Evolutionary conservation across 2,888 invertebrate species (phyloP), one percentile per base, ranked within the genome.

Genomic region (Diloba caeruleocephala): DNA sequence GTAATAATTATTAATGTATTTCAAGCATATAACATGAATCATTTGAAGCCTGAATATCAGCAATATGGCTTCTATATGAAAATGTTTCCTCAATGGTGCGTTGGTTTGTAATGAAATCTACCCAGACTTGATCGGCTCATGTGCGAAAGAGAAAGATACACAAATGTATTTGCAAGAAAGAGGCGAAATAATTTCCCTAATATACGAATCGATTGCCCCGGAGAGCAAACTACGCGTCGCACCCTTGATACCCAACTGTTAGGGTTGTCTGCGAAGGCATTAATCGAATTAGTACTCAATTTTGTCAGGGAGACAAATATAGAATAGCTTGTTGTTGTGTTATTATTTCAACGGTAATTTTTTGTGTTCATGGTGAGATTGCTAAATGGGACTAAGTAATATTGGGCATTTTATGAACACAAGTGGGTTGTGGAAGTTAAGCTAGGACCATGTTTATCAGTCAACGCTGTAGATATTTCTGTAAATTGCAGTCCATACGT

Each of bases 131-230:
- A 81, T 69, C 75, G 74, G 74, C 71, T 76, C 57, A 61, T 68
- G 77, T 60, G 67, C 42, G 73, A 85, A 68, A 48, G 84, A 81
- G 86, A 87, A 43, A 38, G 70, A 54, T 45, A 58, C 36, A 43
- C 59, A 71, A 69, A 62, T 76, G 57, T 55, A 54, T 51, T 74
- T 59, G 84, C 39, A 48, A 56, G 86, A 88, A 50, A 52, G 63
- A 43, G 63, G 31, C 31, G 48, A 54, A 49, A 32, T 43, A 61
- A 81, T 80, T 84, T 85, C 83, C 90, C 84, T 85, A 89, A 89
- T 89, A 81, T 79, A 74, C 63, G 78, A 87, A 92, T 92, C 91
- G 91, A 92, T 92, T 88, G 87, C 74, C 82, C 63, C 78, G 76
- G 81, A 82, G 7, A 21, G 6, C 79, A 78, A 81, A 77, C 79